Evolutionary conservation across 2,113 vertebrate genomes (phyloP), one percentile per base, ranked within the genome.

Genomic region (Alouatta palliata): DNA sequence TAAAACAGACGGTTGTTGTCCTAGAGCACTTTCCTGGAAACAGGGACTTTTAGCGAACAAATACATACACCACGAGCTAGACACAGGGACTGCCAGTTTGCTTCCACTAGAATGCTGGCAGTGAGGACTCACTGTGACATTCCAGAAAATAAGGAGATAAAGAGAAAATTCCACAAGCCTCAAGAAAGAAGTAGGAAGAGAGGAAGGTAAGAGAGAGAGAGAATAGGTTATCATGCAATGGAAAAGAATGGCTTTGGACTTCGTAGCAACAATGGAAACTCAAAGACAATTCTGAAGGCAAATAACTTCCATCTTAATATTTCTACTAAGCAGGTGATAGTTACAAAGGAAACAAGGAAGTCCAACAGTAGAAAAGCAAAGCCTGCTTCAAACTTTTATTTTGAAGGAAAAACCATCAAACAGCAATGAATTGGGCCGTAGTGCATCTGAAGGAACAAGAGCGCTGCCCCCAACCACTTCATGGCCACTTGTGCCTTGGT

Each of bases 131-230:
- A 90, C 30, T 4, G 5, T 68, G 35, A 79, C 9, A 83, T 79
- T 87, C 32, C 66, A 45, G 40, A 54, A 61, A 83, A 47, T 61
- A 83, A 52, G 25, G 35, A 79, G 20, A 30, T 82, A 64, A 64
- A 71, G 35, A 87, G 37, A 81, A 94, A 80, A 89, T 94, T 93
- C 30, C 47, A 35, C 9, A 91, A 76, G 16, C 27, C 85, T 88
- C 30, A 9, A 64, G 8, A 71, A 23, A 37, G 54, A 45, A 40
- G 19, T 45, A 73, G 10, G 3, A 6, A 52, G 27, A 6, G 9
- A 73, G 4, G 12, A n/a, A 19, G 17, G 12, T 61, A 30, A n/a
- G 43, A 49, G 19, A 3, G 32, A n/a, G 13, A 56, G 16, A n/a
- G 61, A 83, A 32, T 17, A 83, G 12, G 11, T 6, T 11, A 49